These are phyloP conservation scores for Tinamus guttatus DNA, from an alignment of 2,113 vertebrate genomes.

Conservation along the genomic window DNA sequence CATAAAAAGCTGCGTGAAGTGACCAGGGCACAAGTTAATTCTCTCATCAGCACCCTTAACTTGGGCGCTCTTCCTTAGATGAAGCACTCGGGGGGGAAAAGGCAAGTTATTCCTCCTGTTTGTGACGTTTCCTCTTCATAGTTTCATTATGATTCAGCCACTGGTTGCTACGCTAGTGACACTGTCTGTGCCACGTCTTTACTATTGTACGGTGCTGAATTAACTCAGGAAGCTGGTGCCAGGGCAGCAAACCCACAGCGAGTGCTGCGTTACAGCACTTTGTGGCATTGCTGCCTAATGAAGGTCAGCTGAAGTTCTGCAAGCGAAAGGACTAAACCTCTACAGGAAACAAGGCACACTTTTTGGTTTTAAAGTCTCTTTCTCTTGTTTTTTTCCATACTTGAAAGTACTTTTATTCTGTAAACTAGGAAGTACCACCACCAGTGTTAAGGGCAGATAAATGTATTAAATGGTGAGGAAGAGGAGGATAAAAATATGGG, in stretches of 20 bases:
- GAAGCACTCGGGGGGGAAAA: slow-evolving; percentile 20
- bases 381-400: neutral
- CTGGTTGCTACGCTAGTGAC: neutral
- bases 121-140: slow-evolving; percentile 16
- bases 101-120: neutral
- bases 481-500: neutral
- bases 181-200: neutral
- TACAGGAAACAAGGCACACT: neutral
- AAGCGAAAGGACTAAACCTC: neutral
- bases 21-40: slow-evolving; percentile 25
- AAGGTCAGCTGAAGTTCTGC: neutral
- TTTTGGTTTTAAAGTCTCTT: neutral
- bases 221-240: slow-evolving; percentile 5
- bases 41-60: neutral
- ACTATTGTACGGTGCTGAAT: neutral
- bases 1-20: slow-evolving; percentile 24
- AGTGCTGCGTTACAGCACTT: neutral
- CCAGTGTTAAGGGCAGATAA: neutral
- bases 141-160: slow-evolving; percentile 50
- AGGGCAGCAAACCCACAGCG: neutral
- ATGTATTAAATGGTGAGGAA: neutral
- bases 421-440: neutral
- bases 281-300: neutral
- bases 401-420: neutral
- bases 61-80: neutral